Conservation (phyloP, 2,888 invertebrate species). For the Drosophila emarginata region DNA sequence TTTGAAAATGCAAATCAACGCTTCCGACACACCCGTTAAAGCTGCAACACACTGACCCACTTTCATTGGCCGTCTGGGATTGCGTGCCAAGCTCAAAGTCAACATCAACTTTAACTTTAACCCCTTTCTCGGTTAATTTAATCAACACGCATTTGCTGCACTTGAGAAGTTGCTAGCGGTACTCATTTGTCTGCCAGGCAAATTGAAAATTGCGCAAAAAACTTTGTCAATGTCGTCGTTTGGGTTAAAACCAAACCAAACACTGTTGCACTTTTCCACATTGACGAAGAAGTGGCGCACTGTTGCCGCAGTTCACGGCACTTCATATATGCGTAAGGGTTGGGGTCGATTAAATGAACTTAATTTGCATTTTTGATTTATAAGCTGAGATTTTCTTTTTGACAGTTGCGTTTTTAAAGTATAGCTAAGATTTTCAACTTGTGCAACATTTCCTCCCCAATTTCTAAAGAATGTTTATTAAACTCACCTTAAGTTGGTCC, state of each 20-base stretch:
- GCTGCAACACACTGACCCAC: slow-evolving; percentile 54
- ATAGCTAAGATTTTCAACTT: background rate
- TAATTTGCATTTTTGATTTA: slow-evolving; percentile 60
- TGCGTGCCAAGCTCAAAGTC: slow-evolving; percentile 66
- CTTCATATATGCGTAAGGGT: slow-evolving; percentile 49
- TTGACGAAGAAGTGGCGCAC: slow-evolving; percentile 14
- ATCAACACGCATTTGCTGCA: slow-evolving; percentile 70
- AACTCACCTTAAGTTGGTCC: slow-evolving; percentile 90
- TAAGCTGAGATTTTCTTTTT: background rate
- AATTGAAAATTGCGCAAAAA: slow-evolving; percentile 64
- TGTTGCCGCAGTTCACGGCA: slow-evolving; percentile 35
- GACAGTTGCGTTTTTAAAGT: slow-evolving; percentile 18
- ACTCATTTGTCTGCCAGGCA: slow-evolving; percentile 26
- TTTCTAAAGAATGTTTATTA: background rate
- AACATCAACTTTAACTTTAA: slow-evolving; percentile 62
- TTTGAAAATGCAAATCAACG: slow-evolving; percentile 65
- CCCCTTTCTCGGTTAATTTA: slow-evolving; percentile 68
- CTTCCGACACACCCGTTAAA: slow-evolving; percentile 10
- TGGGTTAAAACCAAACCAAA: slow-evolving; percentile 32
- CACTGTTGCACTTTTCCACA: slow-evolving; percentile 64
- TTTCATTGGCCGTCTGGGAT: slow-evolving; percentile 63
- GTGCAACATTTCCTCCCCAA: background rate
- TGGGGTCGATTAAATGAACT: background rate
- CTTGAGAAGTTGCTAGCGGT: slow-evolving; percentile 27
- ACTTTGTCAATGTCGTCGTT: slow-evolving; percentile 65